phyloP scores from a whole-genome alignment of 2,888 invertebrate genomes.

The Trichopoda pennipes region DNA sequence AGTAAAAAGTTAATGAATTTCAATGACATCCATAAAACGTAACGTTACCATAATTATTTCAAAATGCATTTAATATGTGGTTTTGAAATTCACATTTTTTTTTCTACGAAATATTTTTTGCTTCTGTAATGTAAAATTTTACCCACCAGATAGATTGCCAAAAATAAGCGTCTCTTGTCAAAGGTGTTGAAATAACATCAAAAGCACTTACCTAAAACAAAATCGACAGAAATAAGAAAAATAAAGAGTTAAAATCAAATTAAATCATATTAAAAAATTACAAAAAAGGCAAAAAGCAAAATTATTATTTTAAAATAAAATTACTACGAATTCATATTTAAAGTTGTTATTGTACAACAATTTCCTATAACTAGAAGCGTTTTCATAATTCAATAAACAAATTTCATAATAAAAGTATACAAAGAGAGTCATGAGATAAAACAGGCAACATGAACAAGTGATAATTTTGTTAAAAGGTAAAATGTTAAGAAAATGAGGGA shows the following conservation, averaged over 20 bases:
- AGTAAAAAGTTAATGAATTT: too few species aligned
- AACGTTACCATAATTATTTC: too few species aligned
- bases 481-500: not conserved
- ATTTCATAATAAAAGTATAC: slow-evolving; percentile 50
- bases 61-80: not conserved
- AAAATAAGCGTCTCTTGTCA: not conserved
- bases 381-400: slow-evolving; percentile 34
- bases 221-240: slow-evolving; percentile 23
- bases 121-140: not conserved
- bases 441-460: slow-evolving; percentile 32
- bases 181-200: slow-evolving; percentile 47
- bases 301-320: slow-evolving; percentile 4
- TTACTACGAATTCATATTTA: not conserved
- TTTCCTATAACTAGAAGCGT: slow-evolving; percentile 40
- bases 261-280: slow-evolving; percentile 14
- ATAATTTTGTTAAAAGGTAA: slow-evolving; percentile 61
- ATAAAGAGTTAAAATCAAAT: slow-evolving; percentile 26
- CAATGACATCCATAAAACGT: too few species aligned
- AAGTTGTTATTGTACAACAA: not conserved
- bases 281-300: slow-evolving; percentile 10
- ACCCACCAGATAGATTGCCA: not conserved
- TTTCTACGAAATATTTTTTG: not conserved
- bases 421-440: not conserved
- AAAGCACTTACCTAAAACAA: slow-evolving; percentile 62
- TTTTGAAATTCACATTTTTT: not conserved